Evolutionary conservation across 2,888 invertebrate genomes (phyloP).

Genomic region (Volucella bombylans): DNA sequence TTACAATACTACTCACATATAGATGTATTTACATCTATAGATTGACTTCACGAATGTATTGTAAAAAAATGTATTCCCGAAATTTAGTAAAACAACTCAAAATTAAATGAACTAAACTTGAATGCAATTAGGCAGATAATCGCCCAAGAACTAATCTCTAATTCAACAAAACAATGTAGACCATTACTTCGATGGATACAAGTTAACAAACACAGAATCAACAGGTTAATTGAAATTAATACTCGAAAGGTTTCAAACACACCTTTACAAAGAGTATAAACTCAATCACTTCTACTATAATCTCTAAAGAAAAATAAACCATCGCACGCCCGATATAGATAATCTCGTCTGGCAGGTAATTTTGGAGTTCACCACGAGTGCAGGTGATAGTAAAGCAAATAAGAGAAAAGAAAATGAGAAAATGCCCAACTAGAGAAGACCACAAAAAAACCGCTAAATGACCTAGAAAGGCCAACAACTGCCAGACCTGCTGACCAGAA

Average conservation of each 20-base stretch:
- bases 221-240: slow-evolving; percentile 35
- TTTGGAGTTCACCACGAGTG: slow-evolving; percentile 35
- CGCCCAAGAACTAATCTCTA: too few species aligned
- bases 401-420: slow-evolving; percentile 47
- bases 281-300: slow-evolving; percentile 26
- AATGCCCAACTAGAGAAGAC: slow-evolving; percentile 33
- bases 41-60: too few species aligned
- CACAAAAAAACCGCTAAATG: slow-evolving; percentile 55
- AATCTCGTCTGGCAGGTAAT: slow-evolving; percentile 44
- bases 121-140: too few species aligned
- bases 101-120: too few species aligned
- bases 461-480: slow-evolving; percentile 62
- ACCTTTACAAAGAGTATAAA: slow-evolving; percentile 1
- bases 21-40: too few species aligned
- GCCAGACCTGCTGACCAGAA: neutral
- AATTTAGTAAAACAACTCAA: too few species aligned
- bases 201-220: slow-evolving; percentile 20
- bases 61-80: too few species aligned
- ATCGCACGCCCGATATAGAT: slow-evolving; percentile 25
- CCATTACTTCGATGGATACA: neutral
- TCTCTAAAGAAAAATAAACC: slow-evolving; percentile 44
- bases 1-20: too few species aligned
- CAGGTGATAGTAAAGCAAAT: slow-evolving; percentile 40
- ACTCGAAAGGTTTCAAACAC: slow-evolving; percentile 3
- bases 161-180: too few species aligned